Evolutionary conservation across 2,888 invertebrate species (phyloP), one percentile per base, ranked within the genome.

Genomic region (Rotaria socialis): DNA sequence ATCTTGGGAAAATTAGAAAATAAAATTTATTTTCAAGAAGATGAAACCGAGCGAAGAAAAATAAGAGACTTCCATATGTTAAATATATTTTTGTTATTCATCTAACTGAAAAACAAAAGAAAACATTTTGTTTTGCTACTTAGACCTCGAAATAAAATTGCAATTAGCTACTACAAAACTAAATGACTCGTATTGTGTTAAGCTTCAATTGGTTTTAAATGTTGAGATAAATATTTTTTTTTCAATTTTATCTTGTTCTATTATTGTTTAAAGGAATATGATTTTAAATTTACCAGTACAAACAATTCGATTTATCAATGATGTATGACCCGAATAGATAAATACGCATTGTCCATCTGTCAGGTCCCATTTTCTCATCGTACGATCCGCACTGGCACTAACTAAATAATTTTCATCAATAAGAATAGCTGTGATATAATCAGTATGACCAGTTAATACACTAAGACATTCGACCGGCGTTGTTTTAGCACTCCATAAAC

Each of bases 281-380:
- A 50, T 50, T 90, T 90, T 88, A 91, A 91, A 3, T 14, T 35
- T 67, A 22, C 92, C 92, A 3, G 92, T 92, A 88, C 91, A 91
- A 56, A 92, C 90, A 87, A 92, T 89, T 10, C 92, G 89, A 88
- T 92, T 92, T 27, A 92, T 89, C 43, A 92, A 90, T 0, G 92
- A 90, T 14, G 89, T 89, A 88, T 92, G 92, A 4, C 92, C 92
- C 6, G 89, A 88, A 88, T 91, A 91, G 41, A 91, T 89, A 86
- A 90, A 90, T 52, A 92, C 88, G 88, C 92, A 92, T 87, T 92
- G 91, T 87, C 92, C 92, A 58, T 91, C 91, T 87, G 90, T 90
- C 88, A 92, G 92, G 88, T 92, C 91, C 92, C 92, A 92, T 88
- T 92, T 92, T 80, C 91, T 89, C 85, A 93, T 89, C 7, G 92